A percentile compares a stretch with the other conserved stretches of the same genome.
Conservation (phyloP, 2,888 invertebrate genomes). For the Sipunculus nudus region DNA sequence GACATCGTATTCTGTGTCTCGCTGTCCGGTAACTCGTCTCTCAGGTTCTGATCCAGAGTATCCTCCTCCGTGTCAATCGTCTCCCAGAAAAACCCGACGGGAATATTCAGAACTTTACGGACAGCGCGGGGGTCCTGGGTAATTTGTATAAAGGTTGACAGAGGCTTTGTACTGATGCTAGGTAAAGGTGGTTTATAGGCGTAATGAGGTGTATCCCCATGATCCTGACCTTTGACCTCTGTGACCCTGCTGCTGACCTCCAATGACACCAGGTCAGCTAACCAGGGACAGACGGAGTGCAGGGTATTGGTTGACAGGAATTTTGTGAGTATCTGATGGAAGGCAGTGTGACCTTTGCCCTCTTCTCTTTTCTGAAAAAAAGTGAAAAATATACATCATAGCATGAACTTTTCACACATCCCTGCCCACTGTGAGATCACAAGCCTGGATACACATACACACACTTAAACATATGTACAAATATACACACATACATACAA, state of each 20-base stretch:
- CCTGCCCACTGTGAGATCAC: neutral
- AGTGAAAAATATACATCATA: neutral
- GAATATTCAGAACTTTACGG: conserved; percentile 50
- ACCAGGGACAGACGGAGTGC: conserved; percentile 55
- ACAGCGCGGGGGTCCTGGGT: conserved; percentile 51
- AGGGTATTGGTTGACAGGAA: conserved; percentile 56
- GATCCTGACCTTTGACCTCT: conserved; percentile 12
- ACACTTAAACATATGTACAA: too few species aligned
- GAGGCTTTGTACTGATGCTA: conserved; percentile 54
- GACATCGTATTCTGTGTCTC: conserved; percentile 59
- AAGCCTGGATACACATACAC: too few species aligned
- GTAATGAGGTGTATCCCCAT: conserved; percentile 30
- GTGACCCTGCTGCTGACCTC: conserved; percentile 39
- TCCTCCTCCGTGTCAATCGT: conserved; percentile 59
- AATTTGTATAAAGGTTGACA: conserved; percentile 60
- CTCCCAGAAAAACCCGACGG: conserved; percentile 61
- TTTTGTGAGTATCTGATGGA: conserved; percentile 49
- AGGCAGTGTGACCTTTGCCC: conserved; percentile 42
- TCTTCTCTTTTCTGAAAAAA: conserved; percentile 44
- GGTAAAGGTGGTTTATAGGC: conserved; percentile 53
- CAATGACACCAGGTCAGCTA: conserved; percentile 51
- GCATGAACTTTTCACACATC: neutral
- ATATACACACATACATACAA: too few species aligned
- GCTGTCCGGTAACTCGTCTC: conserved; percentile 43
- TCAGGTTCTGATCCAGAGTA: conserved; percentile 37